These are phyloP conservation scores for Acropternis orthonyx DNA, from an alignment of 2,797 vertebrate genomes.

Conservation along the genomic window DNA sequence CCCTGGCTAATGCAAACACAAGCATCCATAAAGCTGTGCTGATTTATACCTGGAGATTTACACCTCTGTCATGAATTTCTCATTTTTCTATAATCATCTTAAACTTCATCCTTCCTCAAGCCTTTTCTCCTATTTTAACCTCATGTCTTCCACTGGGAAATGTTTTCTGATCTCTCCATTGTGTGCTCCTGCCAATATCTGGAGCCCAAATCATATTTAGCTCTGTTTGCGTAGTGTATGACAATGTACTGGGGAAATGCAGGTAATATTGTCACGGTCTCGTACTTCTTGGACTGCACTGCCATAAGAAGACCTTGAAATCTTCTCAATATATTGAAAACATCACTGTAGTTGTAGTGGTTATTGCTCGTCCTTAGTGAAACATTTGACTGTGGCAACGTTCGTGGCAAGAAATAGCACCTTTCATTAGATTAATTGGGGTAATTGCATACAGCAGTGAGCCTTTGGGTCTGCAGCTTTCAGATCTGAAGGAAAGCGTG, in stretches of 20 bases:
- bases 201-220: background rate
- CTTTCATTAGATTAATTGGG: background rate
- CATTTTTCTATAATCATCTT: background rate
- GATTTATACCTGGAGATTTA: background rate
- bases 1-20: background rate
- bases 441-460: background rate
- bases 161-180: background rate
- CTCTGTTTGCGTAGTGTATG: accelerated
- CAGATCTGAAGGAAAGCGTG: background rate
- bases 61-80: background rate
- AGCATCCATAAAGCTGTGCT: background rate
- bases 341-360: background rate
- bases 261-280: background rate
- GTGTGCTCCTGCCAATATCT: background rate
- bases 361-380: background rate
- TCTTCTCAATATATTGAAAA: background rate
- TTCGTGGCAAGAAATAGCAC: background rate
- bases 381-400: background rate
- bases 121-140: background rate
- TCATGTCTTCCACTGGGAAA: background rate
- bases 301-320: background rate
- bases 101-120: background rate
- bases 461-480: background rate
- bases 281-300: background rate
- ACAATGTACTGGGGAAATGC: background rate